Base-by-base conservation (phyloP, 2,113 vertebrate genomes). In the Cyanistes caeruleus region DNA sequence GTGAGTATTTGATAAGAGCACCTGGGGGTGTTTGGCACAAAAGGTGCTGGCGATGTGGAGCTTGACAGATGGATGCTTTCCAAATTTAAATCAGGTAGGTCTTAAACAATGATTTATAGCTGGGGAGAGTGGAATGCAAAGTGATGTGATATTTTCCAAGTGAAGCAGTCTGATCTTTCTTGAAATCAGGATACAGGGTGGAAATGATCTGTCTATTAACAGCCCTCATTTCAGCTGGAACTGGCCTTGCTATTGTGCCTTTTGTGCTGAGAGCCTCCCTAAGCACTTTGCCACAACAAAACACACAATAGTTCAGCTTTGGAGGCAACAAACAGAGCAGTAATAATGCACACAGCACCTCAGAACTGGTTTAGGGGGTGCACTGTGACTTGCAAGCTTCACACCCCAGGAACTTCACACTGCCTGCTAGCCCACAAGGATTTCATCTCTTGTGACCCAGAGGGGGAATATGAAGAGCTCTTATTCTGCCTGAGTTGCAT, bases 141-240 rank as follows among this genome's bases (percentile, higher is more conserved):
- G 91, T 96, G 95, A 95, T 93, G 95, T 87, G 93, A 90, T 97
- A 83, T 96, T 97, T 97, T 95, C 96, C 95, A 76, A 89, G 41
- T 68, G 53, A 92, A 82, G 88, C 86, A 84, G 88, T 33, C 95
- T 97, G 90, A 74, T 96, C 79, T 89, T 52, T 91, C 72, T 83
- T 86, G 52, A 96, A 83, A 87, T 89, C 52, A 68, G 80, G 85
- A 90, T 84, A 43, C 13, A 72, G 73, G 49, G 48, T 92, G 69
- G 90, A 78, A 92, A 84, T 76, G n/a, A 90, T 89, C 90, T 78
- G 52, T 80, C 76, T 90, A 15, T 89, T 90, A 94, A 49, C 58
- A 87, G 88, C 77, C 83, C 60, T 90, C 64, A 17, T 59, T 92
- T 92, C 41, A 64, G 46, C 92, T 95, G 92, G 69, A 91, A 87